phyloP scores from a whole-genome alignment of 2,113 vertebrate genomes.

The Brachypteracias leptosomus region DNA sequence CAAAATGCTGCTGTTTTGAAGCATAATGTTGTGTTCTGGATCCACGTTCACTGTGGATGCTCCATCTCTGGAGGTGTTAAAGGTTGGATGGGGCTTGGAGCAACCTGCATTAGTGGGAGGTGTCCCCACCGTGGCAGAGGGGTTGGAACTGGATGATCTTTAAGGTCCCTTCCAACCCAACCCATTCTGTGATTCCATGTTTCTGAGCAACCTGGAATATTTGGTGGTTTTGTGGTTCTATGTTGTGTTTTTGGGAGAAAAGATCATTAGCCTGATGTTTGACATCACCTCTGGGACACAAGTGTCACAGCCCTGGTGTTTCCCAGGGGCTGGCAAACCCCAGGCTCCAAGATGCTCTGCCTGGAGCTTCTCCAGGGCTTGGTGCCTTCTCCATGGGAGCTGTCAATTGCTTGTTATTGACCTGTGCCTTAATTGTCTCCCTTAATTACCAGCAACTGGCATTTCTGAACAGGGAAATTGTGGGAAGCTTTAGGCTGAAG shows the following conservation, averaged over 20 bases:
- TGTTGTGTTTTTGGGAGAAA: neutral
- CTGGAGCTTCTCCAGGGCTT: neutral
- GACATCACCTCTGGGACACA: neutral
- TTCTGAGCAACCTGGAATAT: neutral
- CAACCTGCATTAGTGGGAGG: neutral
- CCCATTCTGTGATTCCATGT: neutral
- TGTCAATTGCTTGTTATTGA: fast-evolving
- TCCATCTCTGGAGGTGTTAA: neutral
- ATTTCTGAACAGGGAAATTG: fast-evolving
- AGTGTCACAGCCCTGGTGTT: neutral
- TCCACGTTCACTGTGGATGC: neutral
- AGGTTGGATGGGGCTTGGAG: neutral
- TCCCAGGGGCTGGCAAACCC: neutral
- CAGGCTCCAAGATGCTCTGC: neutral
- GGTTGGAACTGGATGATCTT: neutral
- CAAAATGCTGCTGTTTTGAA: neutral
- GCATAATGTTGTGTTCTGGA: fast-evolving
- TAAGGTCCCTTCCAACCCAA: neutral
- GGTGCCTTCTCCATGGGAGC: neutral
- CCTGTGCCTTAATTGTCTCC: neutral
- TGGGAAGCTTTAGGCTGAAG: neutral
- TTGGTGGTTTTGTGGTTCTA: neutral
- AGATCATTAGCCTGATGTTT: neutral
- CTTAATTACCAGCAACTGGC: neutral
- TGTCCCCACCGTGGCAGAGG: neutral